These are phyloP conservation scores for Rattus rattus DNA, from an alignment of 2,113 vertebrate species.

Conservation along the genomic window DNA sequence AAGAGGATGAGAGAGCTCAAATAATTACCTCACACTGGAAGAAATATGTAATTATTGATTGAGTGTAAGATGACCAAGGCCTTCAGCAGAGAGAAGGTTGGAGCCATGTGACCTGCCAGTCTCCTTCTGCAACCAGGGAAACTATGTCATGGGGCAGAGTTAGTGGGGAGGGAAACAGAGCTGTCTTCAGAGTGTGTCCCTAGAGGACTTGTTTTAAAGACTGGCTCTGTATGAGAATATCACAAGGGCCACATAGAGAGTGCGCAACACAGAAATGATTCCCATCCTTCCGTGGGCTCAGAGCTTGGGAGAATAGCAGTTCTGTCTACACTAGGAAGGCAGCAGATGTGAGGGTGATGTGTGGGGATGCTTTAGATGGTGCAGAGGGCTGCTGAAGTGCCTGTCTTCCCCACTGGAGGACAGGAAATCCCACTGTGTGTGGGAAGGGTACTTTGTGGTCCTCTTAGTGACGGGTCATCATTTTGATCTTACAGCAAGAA, in stretches of 20 bases:
- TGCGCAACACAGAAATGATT: background rate
- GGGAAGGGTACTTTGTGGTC: background rate
- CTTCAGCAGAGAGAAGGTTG: background rate
- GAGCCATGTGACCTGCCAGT: background rate
- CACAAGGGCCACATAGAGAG: background rate
- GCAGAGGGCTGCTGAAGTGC: background rate
- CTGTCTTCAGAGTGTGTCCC: background rate
- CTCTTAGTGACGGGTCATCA: background rate
- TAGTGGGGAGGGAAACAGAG: background rate
- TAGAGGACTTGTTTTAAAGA: background rate
- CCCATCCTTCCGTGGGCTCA: too few species aligned
- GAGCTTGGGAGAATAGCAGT: background rate
- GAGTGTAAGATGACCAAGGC: background rate
- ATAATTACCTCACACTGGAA: background rate
- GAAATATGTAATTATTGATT: background rate
- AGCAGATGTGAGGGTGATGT: background rate
- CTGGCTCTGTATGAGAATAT: accelerated
- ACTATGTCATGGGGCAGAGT: accelerated
- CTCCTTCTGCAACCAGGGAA: background rate
- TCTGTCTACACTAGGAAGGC: background rate
- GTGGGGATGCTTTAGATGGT: background rate
- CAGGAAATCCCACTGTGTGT: background rate
- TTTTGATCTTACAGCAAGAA: conserved; percentile 84
- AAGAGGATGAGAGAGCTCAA: background rate
- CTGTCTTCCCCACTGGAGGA: background rate